These are phyloP conservation scores for Propithecus deckenii DNA, from an alignment of 2,797 vertebrate species.

Conservation along the genomic window DNA sequence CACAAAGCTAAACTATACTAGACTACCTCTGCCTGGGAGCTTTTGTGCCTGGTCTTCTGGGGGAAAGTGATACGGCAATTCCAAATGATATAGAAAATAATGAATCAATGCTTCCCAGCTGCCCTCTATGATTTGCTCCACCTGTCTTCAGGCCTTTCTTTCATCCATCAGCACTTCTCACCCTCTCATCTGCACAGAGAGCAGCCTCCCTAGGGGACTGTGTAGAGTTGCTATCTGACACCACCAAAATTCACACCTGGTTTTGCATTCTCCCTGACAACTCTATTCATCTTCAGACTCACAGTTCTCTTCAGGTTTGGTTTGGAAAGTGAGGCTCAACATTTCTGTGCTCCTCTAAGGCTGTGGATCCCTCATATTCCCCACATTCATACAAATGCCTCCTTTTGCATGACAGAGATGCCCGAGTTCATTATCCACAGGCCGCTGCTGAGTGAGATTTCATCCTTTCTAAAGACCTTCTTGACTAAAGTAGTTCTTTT, in stretches of 20 bases:
- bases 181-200: background rate
- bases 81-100: background rate
- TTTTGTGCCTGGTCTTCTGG: background rate
- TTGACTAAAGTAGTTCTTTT: background rate
- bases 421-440: conserved; percentile 30
- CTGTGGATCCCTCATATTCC: background rate
- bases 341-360: conserved; percentile 10
- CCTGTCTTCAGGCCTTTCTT: background rate
- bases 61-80: background rate
- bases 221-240: background rate
- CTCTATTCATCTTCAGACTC: conserved; percentile 37
- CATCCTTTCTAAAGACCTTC: conserved; percentile 44
- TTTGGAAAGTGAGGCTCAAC: conserved; percentile 38
- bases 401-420: background rate
- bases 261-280: conserved; percentile 45
- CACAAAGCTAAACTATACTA: background rate
- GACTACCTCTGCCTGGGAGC: background rate
- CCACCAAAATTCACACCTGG: background rate
- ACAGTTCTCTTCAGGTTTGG: conserved; percentile 29
- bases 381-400: background rate
- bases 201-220: background rate
- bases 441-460: conserved; percentile 20
- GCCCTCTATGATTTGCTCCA: background rate
- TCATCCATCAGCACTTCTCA: background rate
- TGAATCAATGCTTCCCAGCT: background rate